phyloP scores from a whole-genome alignment of 2,888 invertebrate genomes.

The Andrena flavipes region DNA sequence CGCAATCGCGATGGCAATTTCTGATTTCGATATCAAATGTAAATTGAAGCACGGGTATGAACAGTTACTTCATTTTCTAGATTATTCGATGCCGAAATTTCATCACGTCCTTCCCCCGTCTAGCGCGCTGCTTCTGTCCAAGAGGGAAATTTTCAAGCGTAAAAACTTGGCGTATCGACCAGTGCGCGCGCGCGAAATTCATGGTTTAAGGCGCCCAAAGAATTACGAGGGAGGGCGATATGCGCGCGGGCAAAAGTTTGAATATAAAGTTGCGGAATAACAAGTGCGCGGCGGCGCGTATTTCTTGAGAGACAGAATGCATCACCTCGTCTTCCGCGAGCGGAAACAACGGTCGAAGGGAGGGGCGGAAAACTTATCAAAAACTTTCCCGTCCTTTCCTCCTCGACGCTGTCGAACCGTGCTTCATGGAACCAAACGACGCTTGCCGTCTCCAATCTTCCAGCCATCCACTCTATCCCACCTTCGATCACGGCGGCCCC shows the following conservation, averaged over 20 bases:
- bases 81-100: too few species aligned
- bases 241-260: constrained; percentile 17
- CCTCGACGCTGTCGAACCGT: constrained; percentile 36
- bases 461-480: constrained; percentile 4
- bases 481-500: not conserved
- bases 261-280: constrained; percentile 34
- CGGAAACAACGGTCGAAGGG: constrained; percentile 25
- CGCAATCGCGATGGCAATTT: too few species aligned
- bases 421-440: constrained; percentile 45
- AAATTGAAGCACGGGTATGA: too few species aligned
- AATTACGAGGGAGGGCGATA: constrained; percentile 6
- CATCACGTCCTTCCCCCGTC: not conserved
- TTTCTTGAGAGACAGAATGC: constrained; percentile 21
- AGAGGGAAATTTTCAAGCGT: not conserved
- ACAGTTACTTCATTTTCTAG: too few species aligned
- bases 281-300: constrained; percentile 19
- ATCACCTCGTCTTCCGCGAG: constrained; percentile 9
- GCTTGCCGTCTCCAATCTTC: constrained; percentile 9
- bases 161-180: not conserved
- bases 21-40: too few species aligned
- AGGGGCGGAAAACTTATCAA: constrained; percentile 55
- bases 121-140: not conserved
- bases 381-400: constrained; percentile 54
- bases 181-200: constrained; percentile 1
- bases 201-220: not conserved